A percentile compares a stretch with the other conserved stretches of the same genome.
These are phyloP conservation scores for Spodoptera picta DNA, from an alignment of 2,888 invertebrate species.

Conservation along the genomic window DNA sequence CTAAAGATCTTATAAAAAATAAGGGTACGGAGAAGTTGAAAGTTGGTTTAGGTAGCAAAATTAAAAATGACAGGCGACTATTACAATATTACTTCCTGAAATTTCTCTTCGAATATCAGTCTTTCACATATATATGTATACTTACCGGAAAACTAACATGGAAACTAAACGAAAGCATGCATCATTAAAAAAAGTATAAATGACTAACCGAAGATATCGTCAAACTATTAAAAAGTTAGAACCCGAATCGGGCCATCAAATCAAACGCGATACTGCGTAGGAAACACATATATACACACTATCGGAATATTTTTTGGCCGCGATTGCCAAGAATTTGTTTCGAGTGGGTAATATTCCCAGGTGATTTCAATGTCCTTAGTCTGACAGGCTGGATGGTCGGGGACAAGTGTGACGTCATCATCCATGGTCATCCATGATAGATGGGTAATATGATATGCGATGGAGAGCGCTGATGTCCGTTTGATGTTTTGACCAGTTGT, in stretches of 20 bases:
- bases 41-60: no score
- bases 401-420: slow-evolving; percentile 38
- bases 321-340: slow-evolving; percentile 39
- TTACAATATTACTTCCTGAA: no score
- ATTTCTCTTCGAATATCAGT: no score
- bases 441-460: slow-evolving; percentile 31
- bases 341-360: slow-evolving; percentile 34
- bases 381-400: slow-evolving; percentile 26
- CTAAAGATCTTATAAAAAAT: no score
- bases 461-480: slow-evolving; percentile 32
- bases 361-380: slow-evolving; percentile 25
- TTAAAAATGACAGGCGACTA: no score
- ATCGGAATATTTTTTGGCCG: slow-evolving; percentile 13
- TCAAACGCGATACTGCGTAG: neutral
- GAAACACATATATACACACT: neutral
- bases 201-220: neutral
- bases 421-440: slow-evolving; percentile 25
- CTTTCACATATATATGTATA: no score
- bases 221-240: neutral
- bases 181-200: neutral
- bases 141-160: no score
- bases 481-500: slow-evolving; percentile 21
- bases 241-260: slow-evolving; percentile 21
- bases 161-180: neutral
- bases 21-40: no score